phyloP scores from a whole-genome alignment of 2,888 invertebrate genomes.

The Plusia festucae region DNA sequence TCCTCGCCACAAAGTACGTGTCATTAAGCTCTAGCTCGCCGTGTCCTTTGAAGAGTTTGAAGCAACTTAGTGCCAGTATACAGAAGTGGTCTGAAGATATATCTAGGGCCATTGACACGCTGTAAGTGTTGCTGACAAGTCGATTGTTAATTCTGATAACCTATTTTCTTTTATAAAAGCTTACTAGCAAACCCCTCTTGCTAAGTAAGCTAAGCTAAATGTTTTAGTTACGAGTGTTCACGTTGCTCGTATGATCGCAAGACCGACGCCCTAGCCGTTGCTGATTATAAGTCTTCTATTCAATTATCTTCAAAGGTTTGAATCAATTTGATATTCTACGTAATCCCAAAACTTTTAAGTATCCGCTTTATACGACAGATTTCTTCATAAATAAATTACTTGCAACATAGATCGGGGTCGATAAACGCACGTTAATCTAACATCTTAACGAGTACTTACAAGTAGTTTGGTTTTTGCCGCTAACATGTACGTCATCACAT shows the following conservation, averaged over 20 bases:
- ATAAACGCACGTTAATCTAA: background rate
- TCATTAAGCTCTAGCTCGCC: background rate
- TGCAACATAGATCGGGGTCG: conserved; percentile 2
- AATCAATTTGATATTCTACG: background rate
- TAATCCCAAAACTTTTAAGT: background rate
- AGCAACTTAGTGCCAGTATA: background rate
- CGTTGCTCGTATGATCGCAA: no score
- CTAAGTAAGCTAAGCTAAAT: no score
- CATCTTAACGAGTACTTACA: background rate
- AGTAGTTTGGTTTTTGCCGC: background rate
- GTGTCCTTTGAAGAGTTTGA: conserved; percentile 1
- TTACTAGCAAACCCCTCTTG: no score
- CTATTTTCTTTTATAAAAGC: no score
- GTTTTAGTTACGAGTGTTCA: no score
- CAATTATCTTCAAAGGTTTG: background rate
- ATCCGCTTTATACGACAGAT: background rate
- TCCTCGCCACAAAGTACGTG: background rate
- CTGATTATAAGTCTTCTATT: background rate
- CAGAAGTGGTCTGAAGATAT: background rate
- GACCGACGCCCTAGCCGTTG: no score
- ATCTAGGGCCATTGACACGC: conserved; percentile 4
- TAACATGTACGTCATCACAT: background rate
- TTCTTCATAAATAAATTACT: background rate
- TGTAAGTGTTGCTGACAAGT: background rate
- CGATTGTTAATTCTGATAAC: background rate